These are phyloP conservation scores for Tupaia chinensis DNA, from an alignment of 2,113 vertebrate species.

Conservation along the genomic window DNA sequence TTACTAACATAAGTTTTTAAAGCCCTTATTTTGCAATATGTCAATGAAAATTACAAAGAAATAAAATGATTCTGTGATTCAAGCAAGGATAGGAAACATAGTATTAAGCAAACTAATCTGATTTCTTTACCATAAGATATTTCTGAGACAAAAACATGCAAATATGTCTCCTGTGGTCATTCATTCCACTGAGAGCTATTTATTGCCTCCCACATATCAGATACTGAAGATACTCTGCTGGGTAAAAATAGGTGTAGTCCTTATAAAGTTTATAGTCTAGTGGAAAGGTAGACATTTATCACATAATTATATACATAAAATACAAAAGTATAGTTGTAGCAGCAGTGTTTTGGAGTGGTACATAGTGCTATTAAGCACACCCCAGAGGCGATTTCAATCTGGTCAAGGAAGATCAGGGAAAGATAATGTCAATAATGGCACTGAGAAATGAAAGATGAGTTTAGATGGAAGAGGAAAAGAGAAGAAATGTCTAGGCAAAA, in stretches of 20 bases:
- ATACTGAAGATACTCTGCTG: background rate
- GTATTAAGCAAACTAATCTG: constrained; percentile 5
- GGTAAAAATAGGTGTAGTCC: background rate
- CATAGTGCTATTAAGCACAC: background rate
- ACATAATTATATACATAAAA: constrained; percentile 9
- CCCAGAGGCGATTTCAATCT: background rate
- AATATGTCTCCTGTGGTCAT: background rate
- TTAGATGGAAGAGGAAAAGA: background rate
- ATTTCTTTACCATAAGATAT: background rate
- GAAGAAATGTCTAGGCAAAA: background rate
- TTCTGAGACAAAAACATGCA: background rate
- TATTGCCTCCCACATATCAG: background rate
- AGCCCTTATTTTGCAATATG: background rate
- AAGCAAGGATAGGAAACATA: background rate
- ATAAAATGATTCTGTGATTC: background rate
- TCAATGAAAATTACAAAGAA: background rate
- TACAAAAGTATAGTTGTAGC: background rate
- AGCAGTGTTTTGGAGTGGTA: background rate
- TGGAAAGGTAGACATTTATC: background rate
- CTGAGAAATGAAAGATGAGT: background rate
- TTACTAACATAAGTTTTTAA: background rate
- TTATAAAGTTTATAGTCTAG: background rate
- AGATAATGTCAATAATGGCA: background rate
- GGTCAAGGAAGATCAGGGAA: background rate
- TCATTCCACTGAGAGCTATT: constrained; percentile 13